Conservation (phyloP, 2,888 invertebrate genomes). For the Nemotelus pantherinus region DNA sequence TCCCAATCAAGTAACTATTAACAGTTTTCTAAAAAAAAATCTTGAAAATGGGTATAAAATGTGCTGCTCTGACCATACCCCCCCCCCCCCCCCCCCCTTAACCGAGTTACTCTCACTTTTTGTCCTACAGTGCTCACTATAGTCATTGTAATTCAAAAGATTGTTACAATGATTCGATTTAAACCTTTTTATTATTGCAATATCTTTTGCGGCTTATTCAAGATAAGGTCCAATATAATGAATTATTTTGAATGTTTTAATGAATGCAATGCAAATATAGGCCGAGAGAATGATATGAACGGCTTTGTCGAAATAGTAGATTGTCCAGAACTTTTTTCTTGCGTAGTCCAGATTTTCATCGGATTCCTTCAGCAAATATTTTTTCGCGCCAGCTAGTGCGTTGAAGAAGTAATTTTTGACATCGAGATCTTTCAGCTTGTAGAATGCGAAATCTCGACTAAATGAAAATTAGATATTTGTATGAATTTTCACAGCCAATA, state of each 20-base stretch:
- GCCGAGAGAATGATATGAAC: not conserved
- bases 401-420: constrained; percentile 57
- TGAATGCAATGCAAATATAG: not conserved
- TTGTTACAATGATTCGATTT: too few relatives aligned
- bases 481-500: not conserved
- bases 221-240: constrained; percentile 21
- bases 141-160: too few relatives aligned
- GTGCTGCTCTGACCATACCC: too few relatives aligned
- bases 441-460: constrained; percentile 35
- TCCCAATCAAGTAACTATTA: too few relatives aligned
- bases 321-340: constrained; percentile 21
- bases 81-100: too few relatives aligned
- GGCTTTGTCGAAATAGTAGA: constrained; percentile 27
- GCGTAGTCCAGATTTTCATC: constrained; percentile 51
- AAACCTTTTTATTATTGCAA: too few relatives aligned
- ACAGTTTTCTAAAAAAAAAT: too few relatives aligned
- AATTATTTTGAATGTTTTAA: not conserved
- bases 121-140: too few relatives aligned
- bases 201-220: not conserved
- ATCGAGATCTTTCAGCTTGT: constrained; percentile 53
- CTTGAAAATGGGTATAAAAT: too few relatives aligned
- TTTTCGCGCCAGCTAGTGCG: constrained; percentile 60
- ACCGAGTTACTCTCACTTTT: too few relatives aligned
- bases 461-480: not conserved
- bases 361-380: constrained; percentile 59